These are phyloP conservation scores for Indri indri DNA, from an alignment of 2,113 vertebrate genomes.

Conservation along the genomic window DNA sequence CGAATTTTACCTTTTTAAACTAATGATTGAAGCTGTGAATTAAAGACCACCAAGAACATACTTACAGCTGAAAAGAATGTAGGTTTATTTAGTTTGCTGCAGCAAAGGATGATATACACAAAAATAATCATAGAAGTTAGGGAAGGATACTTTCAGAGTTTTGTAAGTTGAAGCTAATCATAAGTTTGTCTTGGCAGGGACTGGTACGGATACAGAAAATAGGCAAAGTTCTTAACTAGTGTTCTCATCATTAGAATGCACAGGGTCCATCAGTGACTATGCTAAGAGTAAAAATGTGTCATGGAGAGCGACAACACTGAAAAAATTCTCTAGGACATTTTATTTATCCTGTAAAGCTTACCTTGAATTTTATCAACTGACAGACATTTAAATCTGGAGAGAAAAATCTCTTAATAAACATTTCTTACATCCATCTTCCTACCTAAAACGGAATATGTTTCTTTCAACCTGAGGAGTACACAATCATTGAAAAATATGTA, in stretches of 20 bases:
- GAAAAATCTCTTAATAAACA: neutral
- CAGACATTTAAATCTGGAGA: neutral
- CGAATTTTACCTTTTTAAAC: neutral
- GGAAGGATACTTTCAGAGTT: neutral
- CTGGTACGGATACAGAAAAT: neutral
- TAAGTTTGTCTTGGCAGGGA: neutral
- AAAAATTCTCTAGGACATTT: neutral
- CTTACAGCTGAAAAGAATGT: neutral
- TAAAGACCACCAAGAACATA: neutral
- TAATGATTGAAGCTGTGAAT: neutral
- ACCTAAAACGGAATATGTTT: neutral
- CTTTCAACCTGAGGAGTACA: neutral
- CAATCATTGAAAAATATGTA: neutral
- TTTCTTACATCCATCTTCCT: neutral
- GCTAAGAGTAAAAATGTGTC: neutral
- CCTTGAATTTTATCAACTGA: neutral
- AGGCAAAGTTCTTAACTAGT: neutral
- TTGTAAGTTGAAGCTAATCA: neutral
- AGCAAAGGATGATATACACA: neutral
- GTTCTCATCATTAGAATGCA: neutral
- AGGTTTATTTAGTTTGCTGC: neutral
- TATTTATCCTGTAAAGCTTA: neutral
- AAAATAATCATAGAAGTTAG: neutral
- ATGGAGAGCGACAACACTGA: neutral
- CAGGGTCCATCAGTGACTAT: neutral